Conservation (phyloP, 2,113 vertebrate genomes). For the Sapajus apella region DNA sequence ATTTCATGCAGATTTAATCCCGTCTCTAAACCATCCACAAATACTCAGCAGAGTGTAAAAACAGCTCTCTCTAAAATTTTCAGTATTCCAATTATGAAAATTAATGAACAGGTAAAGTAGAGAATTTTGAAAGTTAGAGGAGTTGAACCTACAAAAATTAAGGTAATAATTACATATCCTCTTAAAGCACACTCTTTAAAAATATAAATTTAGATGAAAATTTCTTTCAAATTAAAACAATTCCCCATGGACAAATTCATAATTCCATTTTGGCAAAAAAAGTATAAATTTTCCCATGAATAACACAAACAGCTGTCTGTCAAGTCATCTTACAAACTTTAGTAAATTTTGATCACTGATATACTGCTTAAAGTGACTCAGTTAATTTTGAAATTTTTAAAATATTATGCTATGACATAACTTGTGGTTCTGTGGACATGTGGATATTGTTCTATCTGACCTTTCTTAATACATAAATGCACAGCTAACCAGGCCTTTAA, state of each 20-base stretch:
- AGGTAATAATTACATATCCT: not conserved
- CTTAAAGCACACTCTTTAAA: not conserved
- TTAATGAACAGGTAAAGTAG: not conserved
- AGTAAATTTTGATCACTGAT: not conserved
- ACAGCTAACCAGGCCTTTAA: not conserved
- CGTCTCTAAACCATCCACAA: constrained; percentile 48
- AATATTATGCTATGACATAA: not conserved
- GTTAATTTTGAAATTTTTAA: not conserved
- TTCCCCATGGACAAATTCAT: not conserved
- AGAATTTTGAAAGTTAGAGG: constrained; percentile 22
- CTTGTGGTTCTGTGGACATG: not conserved
- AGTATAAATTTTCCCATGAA: not conserved
- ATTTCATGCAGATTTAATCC: constrained; percentile 77
- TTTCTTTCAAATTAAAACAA: not conserved
- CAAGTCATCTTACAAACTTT: not conserved
- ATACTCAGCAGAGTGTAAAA: constrained; percentile 23
- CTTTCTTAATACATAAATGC: not conserved
- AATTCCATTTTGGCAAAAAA: not conserved
- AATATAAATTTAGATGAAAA: not conserved
- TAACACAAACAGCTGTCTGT: not conserved
- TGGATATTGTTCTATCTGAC: not conserved
- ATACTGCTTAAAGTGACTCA: not conserved
- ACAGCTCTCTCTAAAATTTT: not conserved
- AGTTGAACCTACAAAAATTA: not conserved
- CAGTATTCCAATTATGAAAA: constrained; percentile 4